phyloP scores from a whole-genome alignment of 2,888 invertebrate genomes.

The Meta bourneti region DNA sequence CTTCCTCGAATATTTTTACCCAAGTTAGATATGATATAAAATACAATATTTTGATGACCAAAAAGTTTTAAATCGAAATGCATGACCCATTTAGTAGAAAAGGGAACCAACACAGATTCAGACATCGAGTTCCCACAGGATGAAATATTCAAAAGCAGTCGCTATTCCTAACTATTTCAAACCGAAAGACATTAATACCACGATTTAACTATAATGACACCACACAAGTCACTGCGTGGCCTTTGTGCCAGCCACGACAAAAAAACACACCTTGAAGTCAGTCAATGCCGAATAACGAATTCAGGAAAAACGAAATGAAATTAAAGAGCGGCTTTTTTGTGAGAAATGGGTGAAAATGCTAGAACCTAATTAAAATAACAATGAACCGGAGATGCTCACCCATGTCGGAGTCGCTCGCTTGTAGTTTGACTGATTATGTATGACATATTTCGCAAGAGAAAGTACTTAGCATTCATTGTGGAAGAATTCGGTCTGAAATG shows the following conservation, averaged over 20 bases:
- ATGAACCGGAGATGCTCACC: conserved; percentile 13
- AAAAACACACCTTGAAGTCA: conserved; percentile 25
- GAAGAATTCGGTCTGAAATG: not conserved
- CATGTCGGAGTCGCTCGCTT: conserved; percentile 39
- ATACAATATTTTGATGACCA: too few relatives aligned
- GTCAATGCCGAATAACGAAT: conserved; percentile 35
- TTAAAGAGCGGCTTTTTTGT: conserved; percentile 52
- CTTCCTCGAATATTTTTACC: too few relatives aligned
- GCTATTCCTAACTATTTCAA: not conserved
- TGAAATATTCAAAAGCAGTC: not conserved
- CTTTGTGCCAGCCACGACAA: conserved; percentile 8
- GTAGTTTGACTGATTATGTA: conserved; percentile 29
- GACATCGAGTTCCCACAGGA: not conserved
- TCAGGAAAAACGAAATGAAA: conserved; percentile 7
- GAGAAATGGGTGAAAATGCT: conserved; percentile 3
- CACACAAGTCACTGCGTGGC: conserved; percentile 27
- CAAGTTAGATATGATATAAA: too few relatives aligned
- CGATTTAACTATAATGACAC: conserved; percentile 36
- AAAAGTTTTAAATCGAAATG: too few relatives aligned
- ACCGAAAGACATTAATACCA: conserved; percentile 17
- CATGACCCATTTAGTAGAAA: too few relatives aligned
- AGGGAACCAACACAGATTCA: not conserved
- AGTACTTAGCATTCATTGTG: not conserved
- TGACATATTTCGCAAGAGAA: conserved; percentile 28
- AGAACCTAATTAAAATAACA: conserved; percentile 57